A percentile compares a stretch with the other conserved stretches of the same genome.
phyloP scores from a whole-genome alignment of 1,140 invertebrate genomes.

The Listronotus bonariensis region DNA sequence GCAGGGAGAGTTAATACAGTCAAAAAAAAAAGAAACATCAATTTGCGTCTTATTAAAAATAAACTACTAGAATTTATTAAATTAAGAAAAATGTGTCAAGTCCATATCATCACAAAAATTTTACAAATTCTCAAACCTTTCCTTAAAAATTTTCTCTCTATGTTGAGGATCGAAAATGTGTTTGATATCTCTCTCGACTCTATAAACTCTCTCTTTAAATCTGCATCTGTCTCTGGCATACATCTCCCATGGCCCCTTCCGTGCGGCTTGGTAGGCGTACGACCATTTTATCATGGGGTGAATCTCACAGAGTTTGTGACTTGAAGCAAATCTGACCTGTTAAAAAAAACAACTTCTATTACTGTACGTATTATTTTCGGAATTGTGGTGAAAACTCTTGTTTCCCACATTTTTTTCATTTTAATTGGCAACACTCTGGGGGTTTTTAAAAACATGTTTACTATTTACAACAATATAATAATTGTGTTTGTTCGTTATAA shows the following conservation, averaged over 20 bases:
- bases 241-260: conserved; percentile 68
- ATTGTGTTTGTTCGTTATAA: no score
- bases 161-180: conserved; percentile 60
- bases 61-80: no score
- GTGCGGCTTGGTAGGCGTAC: conserved; percentile 66
- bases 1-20: no score
- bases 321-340: conserved; percentile 66
- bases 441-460: no score
- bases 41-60: no score
- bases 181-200: conserved; percentile 56
- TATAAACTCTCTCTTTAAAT: conserved; percentile 61
- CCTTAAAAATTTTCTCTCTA: conserved; percentile 60
- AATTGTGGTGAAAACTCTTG: no score
- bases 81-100: no score
- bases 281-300: conserved; percentile 67
- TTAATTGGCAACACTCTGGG: no score
- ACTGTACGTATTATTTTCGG: no score
- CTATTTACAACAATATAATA: no score
- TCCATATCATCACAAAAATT: background rate
- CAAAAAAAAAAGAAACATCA: no score
- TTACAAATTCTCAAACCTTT: conserved; percentile 55
- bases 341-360: conserved; percentile 35
- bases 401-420: no score
- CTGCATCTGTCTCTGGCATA: conserved; percentile 63
- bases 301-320: conserved; percentile 56